Evolutionary conservation across 1,140 invertebrate genomes (phyloP), one percentile per base, ranked within the genome.

Genomic region (Eufriesea mexicana): DNA sequence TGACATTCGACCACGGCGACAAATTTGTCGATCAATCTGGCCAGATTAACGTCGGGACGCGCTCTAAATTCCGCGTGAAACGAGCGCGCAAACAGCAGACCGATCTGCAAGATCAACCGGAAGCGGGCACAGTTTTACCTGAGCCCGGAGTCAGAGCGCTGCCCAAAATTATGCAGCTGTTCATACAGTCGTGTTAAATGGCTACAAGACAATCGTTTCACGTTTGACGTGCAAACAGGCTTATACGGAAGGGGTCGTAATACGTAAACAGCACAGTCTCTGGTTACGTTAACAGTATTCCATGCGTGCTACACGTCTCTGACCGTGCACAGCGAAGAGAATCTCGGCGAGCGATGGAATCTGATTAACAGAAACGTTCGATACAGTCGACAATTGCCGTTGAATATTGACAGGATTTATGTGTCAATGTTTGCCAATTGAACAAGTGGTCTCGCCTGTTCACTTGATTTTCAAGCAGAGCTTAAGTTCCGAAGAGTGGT

Each of bases 161-260:
- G 35, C 35, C 28, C 14, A 57, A 74, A 64, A 82, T 82, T 82
- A 82, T 82, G 54, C 79, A 68, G 73, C 54, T 76, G 79, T 67
- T 82, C 62, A 62, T 76, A 82, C 72, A 57, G 23, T 76, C 72
- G 72, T 49, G 79, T 76, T 79, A 79, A 72, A 79, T 61, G 77
- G 76, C 20, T 72, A 79, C 77, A 79, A 79, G 77, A 79, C 77
- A 79, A 72, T 79, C 77, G 67, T 79, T 79, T 79, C 77, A 62
- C 77, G 68, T 79, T 79, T 62, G 67, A n/a, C 25, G 67, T 62
- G 57, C 51, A 79, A 79, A 70, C 77, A 72, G 25, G 77, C 67
- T 79, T 79, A 79, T 23, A 7, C 54, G 20, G 66, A 49, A 57
- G 12, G 51, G 51, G 42, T 68, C 62, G 35, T 79, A 79, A 79